Evolutionary conservation across 1,140 invertebrate species (phyloP).

Genomic region (Sipha flava): DNA sequence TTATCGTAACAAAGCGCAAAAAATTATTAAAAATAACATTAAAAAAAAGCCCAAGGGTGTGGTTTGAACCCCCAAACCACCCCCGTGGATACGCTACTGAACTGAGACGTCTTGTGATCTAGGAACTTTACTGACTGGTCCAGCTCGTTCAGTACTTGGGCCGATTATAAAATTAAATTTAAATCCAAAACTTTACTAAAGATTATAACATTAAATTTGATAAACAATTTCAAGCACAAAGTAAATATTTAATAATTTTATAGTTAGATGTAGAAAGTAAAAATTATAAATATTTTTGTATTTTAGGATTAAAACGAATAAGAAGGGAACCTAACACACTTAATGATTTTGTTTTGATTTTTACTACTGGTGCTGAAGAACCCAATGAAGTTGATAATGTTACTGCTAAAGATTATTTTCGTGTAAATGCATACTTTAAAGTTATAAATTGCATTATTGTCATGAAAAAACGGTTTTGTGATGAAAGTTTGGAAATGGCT

Average conservation of each 20-base stretch:
- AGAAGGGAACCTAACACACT: neutral
- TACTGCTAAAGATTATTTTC: neutral
- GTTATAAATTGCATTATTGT: neutral
- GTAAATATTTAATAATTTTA: neutral
- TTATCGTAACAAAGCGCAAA: no score
- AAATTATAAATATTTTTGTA: neutral
- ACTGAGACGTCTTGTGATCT: no score
- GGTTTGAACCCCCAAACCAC: no score
- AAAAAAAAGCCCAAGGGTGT: no score
- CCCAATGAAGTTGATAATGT: neutral
- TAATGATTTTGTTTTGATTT: neutral
- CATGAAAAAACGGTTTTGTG: neutral
- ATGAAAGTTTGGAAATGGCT: neutral
- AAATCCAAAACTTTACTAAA: neutral
- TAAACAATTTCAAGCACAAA: neutral
- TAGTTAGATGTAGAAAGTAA: neutral
- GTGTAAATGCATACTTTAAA: neutral
- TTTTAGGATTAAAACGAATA: neutral
- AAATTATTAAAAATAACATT: no score
- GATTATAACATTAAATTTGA: neutral
- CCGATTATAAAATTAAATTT: no score
- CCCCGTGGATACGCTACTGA: no score
- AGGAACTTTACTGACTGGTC: no score
- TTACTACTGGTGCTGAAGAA: neutral
- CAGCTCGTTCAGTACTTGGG: no score